Conservation (phyloP, 1,140 invertebrate genomes). For the Condylostylus longicornis region DNA sequence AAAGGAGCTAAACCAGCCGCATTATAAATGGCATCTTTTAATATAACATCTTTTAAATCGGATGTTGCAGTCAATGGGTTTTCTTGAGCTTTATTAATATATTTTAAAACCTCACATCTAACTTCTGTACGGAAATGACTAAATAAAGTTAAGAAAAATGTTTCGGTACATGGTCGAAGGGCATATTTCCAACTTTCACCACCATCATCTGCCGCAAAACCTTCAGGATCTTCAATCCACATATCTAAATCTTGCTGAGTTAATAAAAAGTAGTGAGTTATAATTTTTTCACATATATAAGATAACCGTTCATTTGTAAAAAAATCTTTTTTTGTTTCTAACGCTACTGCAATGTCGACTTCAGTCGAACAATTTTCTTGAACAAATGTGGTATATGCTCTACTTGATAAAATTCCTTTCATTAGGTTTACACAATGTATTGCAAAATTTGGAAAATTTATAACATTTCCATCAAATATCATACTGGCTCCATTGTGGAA, state of each 20-base stretch:
- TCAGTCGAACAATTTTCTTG: too few species aligned
- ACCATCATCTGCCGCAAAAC: conserved; percentile 70
- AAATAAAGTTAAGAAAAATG: conserved; percentile 69
- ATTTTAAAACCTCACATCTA: conserved; percentile 55
- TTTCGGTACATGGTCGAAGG: conserved; percentile 74
- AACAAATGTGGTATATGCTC: conserved; percentile 48
- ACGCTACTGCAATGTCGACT: conserved; percentile 25
- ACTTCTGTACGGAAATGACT: conserved; percentile 59
- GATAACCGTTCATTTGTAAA: conserved; percentile 52
- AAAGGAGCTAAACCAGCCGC: conserved; percentile 79
- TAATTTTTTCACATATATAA: conserved; percentile 68
- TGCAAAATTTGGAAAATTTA: conserved; percentile 68
- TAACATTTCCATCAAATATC: conserved; percentile 43
- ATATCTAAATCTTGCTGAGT: conserved; percentile 65
- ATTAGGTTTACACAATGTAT: conserved; percentile 82
- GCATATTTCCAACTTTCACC: conserved; percentile 88
- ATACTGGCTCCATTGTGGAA: conserved; percentile 52
- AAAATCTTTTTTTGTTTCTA: conserved; percentile 48
- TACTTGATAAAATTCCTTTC: conserved; percentile 63
- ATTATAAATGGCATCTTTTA: conserved; percentile 91
- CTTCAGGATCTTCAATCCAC: conserved; percentile 86
- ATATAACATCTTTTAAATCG: conserved; percentile 60
- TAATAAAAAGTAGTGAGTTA: conserved; percentile 77
- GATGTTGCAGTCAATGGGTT: conserved; percentile 43
- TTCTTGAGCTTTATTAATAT: conserved; percentile 46